These are phyloP conservation scores for Phoebastria nigripes DNA, from an alignment of 2,797 vertebrate genomes.

Conservation along the genomic window DNA sequence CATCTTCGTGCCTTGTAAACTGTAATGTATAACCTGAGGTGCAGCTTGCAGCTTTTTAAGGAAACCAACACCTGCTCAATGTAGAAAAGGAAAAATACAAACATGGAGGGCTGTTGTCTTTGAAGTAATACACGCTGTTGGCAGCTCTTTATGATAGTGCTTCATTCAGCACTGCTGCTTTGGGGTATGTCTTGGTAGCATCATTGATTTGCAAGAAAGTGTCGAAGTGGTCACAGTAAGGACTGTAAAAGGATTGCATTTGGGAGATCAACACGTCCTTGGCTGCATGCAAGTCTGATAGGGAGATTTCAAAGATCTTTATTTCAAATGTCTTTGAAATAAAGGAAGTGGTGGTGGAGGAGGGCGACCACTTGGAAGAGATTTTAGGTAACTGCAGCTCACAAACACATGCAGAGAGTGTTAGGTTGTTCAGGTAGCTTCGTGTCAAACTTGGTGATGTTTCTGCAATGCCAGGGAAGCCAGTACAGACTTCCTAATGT, in stretches of 20 bases:
- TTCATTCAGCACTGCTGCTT: not conserved
- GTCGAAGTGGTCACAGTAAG: not conserved
- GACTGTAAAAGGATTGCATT: not conserved
- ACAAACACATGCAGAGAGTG: too few species aligned
- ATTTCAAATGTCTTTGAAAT: not conserved
- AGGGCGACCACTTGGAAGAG: not conserved
- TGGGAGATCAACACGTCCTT: not conserved
- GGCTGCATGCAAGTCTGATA: not conserved
- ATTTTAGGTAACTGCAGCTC: not conserved
- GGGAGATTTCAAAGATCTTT: not conserved
- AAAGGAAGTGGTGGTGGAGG: not conserved
- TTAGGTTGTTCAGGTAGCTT: not conserved
- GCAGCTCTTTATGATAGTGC: not conserved
- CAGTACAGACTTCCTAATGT: not conserved
- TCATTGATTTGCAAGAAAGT: not conserved
- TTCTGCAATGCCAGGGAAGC: not conserved
- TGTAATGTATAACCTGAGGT: not conserved
- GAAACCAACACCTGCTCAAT: not conserved
- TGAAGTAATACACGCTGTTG: rapidly evolving
- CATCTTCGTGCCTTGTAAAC: not conserved
- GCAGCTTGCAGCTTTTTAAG: not conserved
- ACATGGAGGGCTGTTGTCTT: not conserved
- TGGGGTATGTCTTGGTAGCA: not conserved
- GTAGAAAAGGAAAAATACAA: not conserved
- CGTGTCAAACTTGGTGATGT: not conserved